phyloP scores from a whole-genome alignment of 1,140 invertebrate species.

The Melipona quadrifasciata region DNA sequence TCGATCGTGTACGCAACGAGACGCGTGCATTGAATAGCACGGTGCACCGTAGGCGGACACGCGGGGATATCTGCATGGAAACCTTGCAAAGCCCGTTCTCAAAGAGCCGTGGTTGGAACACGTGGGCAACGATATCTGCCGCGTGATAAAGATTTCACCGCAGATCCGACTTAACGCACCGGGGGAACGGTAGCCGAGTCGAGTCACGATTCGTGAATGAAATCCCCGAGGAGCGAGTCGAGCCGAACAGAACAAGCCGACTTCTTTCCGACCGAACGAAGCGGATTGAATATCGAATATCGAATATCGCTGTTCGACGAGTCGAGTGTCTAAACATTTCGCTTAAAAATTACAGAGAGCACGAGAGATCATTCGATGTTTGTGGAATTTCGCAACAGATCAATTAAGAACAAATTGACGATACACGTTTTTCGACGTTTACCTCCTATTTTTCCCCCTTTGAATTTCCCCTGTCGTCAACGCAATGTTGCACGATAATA shows the following conservation, averaged over 20 bases:
- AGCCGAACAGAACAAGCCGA: not conserved
- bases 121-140: constrained; percentile 62
- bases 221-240: constrained; percentile 19
- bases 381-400: not conserved
- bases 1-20: constrained; percentile 29
- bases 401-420: not conserved
- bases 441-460: not conserved
- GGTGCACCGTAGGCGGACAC: constrained; percentile 41
- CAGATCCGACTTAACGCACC: constrained; percentile 39
- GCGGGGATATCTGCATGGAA: constrained; percentile 49
- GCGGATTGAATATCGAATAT: not conserved
- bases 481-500: not conserved
- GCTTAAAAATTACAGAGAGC: not conserved
- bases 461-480: too few relatives aligned
- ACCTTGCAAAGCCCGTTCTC: constrained; percentile 45
- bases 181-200: constrained; percentile 39
- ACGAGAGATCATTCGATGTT: not conserved
- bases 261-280: not conserved
- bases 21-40: constrained; percentile 33
- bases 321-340: not conserved
- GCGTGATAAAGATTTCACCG: constrained; percentile 62
- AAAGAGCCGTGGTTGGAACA: constrained; percentile 34
- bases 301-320: not conserved
- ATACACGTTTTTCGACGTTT: not conserved
- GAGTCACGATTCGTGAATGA: constrained; percentile 53